Percentiles rank a stretch among this genome's conserved stretches.
Conservation (phyloP, 2,888 invertebrate genomes). For the Abrostola tripartita region DNA sequence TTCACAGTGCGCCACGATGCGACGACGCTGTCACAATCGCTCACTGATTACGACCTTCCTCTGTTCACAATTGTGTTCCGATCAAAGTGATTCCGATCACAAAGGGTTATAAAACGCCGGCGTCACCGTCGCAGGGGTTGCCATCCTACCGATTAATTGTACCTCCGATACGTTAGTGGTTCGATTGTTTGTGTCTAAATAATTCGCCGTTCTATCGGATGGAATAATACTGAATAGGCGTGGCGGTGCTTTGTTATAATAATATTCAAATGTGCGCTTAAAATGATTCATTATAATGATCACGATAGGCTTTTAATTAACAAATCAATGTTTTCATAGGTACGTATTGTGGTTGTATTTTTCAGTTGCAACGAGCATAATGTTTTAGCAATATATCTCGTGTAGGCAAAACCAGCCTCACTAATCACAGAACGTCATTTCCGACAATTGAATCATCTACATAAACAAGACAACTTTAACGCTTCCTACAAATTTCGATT, state of each 20-base stretch:
- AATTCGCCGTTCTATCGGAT: constrained; percentile 52
- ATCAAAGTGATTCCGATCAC: constrained; percentile 83
- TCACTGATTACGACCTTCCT: constrained; percentile 76
- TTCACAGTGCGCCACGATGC: constrained; percentile 52
- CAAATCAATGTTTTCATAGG: no score
- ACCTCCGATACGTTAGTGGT: constrained; percentile 59
- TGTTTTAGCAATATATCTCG: no score
- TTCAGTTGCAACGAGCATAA: no score
- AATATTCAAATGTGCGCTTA: constrained; percentile 41
- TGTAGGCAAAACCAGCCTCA: no score
- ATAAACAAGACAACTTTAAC: constrained; percentile 1
- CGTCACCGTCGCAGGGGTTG: constrained; percentile 70
- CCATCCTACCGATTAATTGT: constrained; percentile 75
- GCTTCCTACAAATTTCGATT: constrained; percentile 14
- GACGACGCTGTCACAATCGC: constrained; percentile 68
- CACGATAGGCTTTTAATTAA: no score
- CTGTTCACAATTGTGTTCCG: constrained; percentile 72
- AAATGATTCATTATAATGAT: constrained; percentile 24
- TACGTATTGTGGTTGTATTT: no score
- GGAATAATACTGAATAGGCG: constrained; percentile 42
- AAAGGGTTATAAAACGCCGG: constrained; percentile 81
- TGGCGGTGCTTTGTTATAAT: constrained; percentile 32
- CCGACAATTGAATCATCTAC: no score
- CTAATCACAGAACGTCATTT: no score
- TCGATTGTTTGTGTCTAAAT: constrained; percentile 61